Conservation (phyloP, 2,888 invertebrate genomes). For the Drosophila emarginata region DNA sequence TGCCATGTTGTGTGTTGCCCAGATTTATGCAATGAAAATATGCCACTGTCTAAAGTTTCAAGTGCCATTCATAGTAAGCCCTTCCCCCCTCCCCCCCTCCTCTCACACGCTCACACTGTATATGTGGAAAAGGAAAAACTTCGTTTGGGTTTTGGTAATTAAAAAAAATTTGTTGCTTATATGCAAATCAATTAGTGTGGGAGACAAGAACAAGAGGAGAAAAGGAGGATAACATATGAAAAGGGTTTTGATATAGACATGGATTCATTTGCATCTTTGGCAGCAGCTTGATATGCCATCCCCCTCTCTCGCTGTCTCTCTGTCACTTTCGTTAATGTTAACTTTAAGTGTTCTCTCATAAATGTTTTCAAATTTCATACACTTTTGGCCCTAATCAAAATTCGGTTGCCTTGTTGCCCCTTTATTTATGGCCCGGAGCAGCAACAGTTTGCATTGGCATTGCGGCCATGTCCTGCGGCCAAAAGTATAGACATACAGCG, state of each 20-base stretch:
- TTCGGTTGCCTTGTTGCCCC: slow-evolving; percentile 24
- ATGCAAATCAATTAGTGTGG: slow-evolving; percentile 72
- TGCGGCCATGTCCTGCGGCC: slow-evolving; percentile 45
- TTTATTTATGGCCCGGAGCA: slow-evolving; percentile 43
- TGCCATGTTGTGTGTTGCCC: slow-evolving; percentile 37
- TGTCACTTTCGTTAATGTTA: background rate
- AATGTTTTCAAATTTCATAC: slow-evolving; percentile 22
- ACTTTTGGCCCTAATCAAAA: slow-evolving; percentile 31
- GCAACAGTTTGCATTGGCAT: slow-evolving; percentile 47
- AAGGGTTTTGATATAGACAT: slow-evolving; percentile 15
- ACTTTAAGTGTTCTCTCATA: slow-evolving; percentile 1
- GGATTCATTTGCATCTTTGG: slow-evolving; percentile 45
- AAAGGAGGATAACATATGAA: slow-evolving; percentile 37
- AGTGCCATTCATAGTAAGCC: slow-evolving; percentile 45
- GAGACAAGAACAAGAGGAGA: background rate
- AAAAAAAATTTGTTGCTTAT: slow-evolving; percentile 66
- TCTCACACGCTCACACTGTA: slow-evolving; percentile 8
- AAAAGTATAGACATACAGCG: background rate
- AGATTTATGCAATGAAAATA: slow-evolving; percentile 66
- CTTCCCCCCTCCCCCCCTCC: background rate
- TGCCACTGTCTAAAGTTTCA: slow-evolving; percentile 66
- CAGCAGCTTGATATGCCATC: slow-evolving; percentile 31
- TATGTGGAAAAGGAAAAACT: background rate
- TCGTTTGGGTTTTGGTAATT: slow-evolving; percentile 61
- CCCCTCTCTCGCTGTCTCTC: background rate